Evolutionary conservation across 2,888 invertebrate genomes (phyloP).

Genomic region (Xestia rhomboidea): DNA sequence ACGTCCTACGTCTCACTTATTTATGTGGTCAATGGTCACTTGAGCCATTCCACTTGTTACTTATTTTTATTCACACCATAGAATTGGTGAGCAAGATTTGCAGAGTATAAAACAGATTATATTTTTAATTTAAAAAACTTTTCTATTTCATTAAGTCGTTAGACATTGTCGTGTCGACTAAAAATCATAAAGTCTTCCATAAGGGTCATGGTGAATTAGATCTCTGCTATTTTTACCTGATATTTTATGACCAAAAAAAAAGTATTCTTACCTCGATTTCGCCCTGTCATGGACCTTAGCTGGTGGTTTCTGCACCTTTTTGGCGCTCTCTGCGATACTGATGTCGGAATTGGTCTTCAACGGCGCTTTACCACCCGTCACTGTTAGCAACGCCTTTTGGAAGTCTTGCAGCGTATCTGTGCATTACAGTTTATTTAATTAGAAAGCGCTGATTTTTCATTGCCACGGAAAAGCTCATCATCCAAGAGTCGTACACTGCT

Average conservation of each 20-base stretch:
- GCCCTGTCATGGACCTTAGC: slow-evolving; percentile 90
- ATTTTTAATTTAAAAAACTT: no score
- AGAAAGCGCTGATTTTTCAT: not conserved
- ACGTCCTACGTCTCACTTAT: not conserved
- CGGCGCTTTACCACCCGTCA: slow-evolving; percentile 72
- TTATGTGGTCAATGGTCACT: not conserved
- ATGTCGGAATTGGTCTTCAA: slow-evolving; percentile 77
- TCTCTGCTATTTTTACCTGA: no score
- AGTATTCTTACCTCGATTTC: slow-evolving; percentile 84
- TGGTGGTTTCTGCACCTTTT: slow-evolving; percentile 79
- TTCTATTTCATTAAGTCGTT: not conserved
- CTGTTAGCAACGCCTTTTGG: slow-evolving; percentile 83
- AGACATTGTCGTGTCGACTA: not conserved
- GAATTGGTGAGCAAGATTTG: not conserved
- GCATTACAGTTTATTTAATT: slow-evolving; percentile 36
- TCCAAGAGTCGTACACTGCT: not conserved
- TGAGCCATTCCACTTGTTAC: not conserved
- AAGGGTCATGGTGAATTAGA: no score
- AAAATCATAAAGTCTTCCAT: not conserved
- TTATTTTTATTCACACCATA: not conserved
- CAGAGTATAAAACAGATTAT: not conserved
- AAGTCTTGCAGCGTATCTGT: slow-evolving; percentile 90
- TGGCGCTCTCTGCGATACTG: slow-evolving; percentile 73
- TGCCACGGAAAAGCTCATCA: not conserved
- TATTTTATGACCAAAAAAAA: not conserved